Evolutionary conservation across 2,113 vertebrate species (phyloP).

Genomic region (Dascyllus trimaculatus): DNA sequence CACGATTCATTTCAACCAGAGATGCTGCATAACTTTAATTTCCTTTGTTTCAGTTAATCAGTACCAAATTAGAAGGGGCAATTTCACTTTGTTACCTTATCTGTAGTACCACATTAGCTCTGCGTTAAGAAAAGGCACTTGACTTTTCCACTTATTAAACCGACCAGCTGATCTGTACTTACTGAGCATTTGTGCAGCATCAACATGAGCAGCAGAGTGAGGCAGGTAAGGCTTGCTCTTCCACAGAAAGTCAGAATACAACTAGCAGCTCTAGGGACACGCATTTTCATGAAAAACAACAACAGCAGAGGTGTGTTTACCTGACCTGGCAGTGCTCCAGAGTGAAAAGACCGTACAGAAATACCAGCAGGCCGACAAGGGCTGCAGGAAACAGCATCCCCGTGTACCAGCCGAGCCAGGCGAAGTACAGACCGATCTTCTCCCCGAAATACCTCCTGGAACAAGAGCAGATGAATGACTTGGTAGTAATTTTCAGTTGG

Average conservation of each 20-base stretch:
- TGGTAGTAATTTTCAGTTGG: neutral
- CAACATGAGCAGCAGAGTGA: neutral
- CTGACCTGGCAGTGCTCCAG: conserved; percentile 95
- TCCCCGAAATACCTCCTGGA: conserved; percentile 95
- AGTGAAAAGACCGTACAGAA: conserved; percentile 93
- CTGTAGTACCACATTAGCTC: conserved; percentile 4
- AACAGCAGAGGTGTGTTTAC: conserved; percentile 79
- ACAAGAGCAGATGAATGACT: conserved; percentile 16
- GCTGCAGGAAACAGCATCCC: conserved; percentile 98
- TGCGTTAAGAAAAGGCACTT: neutral
- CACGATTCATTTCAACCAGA: neutral
- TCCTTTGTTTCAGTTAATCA: conserved; percentile 6
- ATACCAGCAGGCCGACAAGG: conserved; percentile 93
- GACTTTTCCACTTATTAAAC: neutral
- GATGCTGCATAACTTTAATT: neutral
- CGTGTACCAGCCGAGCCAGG: conserved; percentile 98
- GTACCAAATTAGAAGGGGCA: neutral
- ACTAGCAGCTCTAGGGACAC: neutral
- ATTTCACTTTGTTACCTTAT: conserved; percentile 28
- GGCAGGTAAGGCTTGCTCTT: neutral
- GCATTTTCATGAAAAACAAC: conserved; percentile 4
- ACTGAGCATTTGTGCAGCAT: neutral
- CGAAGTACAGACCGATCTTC: conserved; percentile 97
- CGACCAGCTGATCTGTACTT: neutral
- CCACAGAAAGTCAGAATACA: neutral